A percentile compares a stretch with the other conserved stretches of the same genome.
Conservation (phyloP, 2,113 vertebrate genomes). For the Megaptera novaeangliae region DNA sequence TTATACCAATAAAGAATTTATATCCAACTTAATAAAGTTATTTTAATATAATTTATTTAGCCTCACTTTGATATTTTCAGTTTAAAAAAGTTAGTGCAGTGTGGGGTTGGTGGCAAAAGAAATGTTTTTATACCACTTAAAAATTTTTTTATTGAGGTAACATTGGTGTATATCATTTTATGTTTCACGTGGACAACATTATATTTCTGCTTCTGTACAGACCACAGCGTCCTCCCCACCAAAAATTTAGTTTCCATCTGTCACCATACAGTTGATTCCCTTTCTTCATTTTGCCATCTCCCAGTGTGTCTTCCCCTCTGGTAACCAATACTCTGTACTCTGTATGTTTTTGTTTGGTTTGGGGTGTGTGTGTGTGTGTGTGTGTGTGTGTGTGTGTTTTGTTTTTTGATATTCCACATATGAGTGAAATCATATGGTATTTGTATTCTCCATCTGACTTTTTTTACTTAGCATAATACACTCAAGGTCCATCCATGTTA, state of each 20-base stretch:
- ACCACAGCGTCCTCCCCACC: not conserved
- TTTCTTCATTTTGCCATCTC: not conserved
- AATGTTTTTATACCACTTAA: not conserved
- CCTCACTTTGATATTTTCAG: not conserved
- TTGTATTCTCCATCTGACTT: not conserved
- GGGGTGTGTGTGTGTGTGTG: not conserved
- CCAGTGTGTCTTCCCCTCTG: not conserved
- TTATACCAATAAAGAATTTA: not conserved
- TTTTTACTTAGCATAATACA: not conserved
- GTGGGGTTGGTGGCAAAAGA: not conserved
- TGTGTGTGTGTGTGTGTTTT: not conserved
- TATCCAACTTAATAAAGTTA: not conserved
- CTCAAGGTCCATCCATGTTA: not conserved
- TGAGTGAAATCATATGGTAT: not conserved
- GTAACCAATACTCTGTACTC: not conserved
- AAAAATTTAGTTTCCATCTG: not conserved
- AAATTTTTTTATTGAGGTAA: not conserved
- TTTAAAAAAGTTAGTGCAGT: not conserved
- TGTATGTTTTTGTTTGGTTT: not conserved
- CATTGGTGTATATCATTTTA: not conserved
- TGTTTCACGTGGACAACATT: not conserved
- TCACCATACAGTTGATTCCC: not conserved
- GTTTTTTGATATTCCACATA: not conserved
- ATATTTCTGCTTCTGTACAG: not conserved
- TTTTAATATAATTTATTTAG: not conserved